Evolutionary conservation across 2,113 vertebrate species (phyloP), one percentile per base, ranked within the genome.

Genomic region (Hassar affinis): DNA sequence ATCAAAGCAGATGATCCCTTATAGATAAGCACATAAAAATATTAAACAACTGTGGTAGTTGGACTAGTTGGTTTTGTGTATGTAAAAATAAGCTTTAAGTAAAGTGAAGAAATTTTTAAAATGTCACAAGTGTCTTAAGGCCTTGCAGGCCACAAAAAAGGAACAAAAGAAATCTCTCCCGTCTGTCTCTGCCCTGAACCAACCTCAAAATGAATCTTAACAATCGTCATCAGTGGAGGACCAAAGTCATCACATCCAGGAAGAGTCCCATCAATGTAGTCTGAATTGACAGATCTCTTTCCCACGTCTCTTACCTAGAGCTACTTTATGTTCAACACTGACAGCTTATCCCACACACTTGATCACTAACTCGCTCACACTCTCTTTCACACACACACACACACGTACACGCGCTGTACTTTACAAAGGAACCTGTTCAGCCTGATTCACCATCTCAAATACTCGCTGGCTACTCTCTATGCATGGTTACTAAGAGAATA

Each of bases 401-500:
- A 11, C n/a, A 18, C 25, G 18, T 45, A 12, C 14, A 75, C 25
- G 30, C 22, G 49, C 6, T 57, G 45, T 38, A 30, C 22, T 45
- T 45, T 27, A 22, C 14, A 59, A 62, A 49, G 56, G 35, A 20
- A 30, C 20, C 38, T 52, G 10, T 20, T 74, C 74, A 52, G 18
- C 22, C 59, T 35, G 15, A 15, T 42, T 82, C 59, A 82, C 61
- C 11, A 49, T 61, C 80, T 56, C n/a, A 54, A 71, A 77, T 8
- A 27, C 49, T 35, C 74, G 49, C 61, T 35, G 52, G 62, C 51
- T 52, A 27, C 18, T 49, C 78, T 74, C 62, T 59, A 78, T 47
- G 74, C 62, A 68, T 64, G 62, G 72, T 35, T 81, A 33, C 66
- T 71, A 76, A 64, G 54, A 79, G 84, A 82, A 42, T 61, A 78